Base-by-base conservation (phyloP, 1,140 invertebrate species). In the Tetramorium alpestre region DNA sequence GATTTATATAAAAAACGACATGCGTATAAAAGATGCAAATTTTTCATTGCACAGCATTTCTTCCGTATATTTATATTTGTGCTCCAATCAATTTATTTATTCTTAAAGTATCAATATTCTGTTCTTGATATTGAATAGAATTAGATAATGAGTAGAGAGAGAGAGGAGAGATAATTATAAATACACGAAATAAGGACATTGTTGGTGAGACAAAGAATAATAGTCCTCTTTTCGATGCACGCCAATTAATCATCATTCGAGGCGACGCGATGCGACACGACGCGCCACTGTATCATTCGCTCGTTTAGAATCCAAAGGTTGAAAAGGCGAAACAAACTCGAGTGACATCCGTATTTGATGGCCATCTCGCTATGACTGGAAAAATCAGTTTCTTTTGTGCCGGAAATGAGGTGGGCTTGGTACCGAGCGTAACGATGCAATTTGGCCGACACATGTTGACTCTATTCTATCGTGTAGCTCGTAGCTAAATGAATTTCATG, bases 401-500 rank as follows among this genome's bases (percentile, higher is more conserved):
- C 72, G 88, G 88, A 89, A 89, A 89, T 89, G 88, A 88, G 67
- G 54, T 64, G 81, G 88, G 88, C 87, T 89, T 69, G 87, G 88
- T 67, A 47, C 33, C 44, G 87, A 75, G 70, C 75, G 86, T 88
- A 88, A 88, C 87, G 81, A 85, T 85, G 28, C 67, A 85, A 75
- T 78, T 89, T 65, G 60, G 25, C 28, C 88, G 58, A 67, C 81
- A 88, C 73, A 72, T 85, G 80, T 80, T 80, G 51, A 78, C 70
- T 88, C 69, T 44, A 82, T 87, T 87, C 76, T 62, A 33, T 60
- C 41, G 38, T 64, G 18, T 18, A 81, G 54, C 28, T 54, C 3
- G 16, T 56, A 60, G 69, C 87, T 84, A 84, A 87, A 87, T 64
- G 70, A 87, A 88, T 89, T 89, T 85, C 86, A 60, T 82, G 76